A percentile compares a stretch with the other conserved stretches of the same genome.
phyloP scores from a whole-genome alignment of 2,888 invertebrate species.

The Andrena trimmerana region DNA sequence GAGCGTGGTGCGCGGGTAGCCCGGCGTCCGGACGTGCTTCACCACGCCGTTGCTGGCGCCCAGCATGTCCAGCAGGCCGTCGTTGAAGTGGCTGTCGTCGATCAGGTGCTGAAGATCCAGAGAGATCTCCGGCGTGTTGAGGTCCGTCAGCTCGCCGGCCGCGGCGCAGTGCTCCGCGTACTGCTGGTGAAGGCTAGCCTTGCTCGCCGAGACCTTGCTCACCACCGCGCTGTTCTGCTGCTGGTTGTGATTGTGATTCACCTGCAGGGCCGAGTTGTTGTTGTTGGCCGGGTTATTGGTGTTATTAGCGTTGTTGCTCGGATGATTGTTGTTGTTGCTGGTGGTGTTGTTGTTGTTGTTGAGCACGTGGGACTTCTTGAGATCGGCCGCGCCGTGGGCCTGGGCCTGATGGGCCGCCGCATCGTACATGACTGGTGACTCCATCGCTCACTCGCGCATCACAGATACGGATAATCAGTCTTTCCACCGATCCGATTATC shows the following conservation, averaged over 20 bases:
- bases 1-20: conserved; percentile 89
- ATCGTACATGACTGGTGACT: conserved; percentile 96
- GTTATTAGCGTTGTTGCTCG: conserved; percentile 78
- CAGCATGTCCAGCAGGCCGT: conserved; percentile 94
- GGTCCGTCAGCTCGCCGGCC: conserved; percentile 92
- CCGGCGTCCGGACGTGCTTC: conserved; percentile 84
- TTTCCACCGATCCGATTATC: conserved; percentile 19
- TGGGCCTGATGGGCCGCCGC: conserved; percentile 86
- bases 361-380: conserved; percentile 87
- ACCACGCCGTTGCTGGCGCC: conserved; percentile 84
- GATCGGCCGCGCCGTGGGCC: conserved; percentile 86
- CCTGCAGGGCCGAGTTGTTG: conserved; percentile 85
- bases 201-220: conserved; percentile 85
- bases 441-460: conserved; percentile 87
- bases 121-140: conserved; percentile 96
- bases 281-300: conserved; percentile 83
- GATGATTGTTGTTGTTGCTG: conserved; percentile 76
- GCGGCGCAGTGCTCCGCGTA: conserved; percentile 89
- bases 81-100: conserved; percentile 95
- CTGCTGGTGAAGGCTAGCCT: conserved; percentile 90
- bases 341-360: conserved; percentile 80
- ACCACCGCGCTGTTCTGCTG: conserved; percentile 86
- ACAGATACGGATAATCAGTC: conserved; percentile 66
- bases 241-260: conserved; percentile 86
- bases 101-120: conserved; percentile 96